Evolutionary conservation across 2,113 vertebrate genomes (phyloP).

Genomic region (Neomonachus schauinslandi): DNA sequence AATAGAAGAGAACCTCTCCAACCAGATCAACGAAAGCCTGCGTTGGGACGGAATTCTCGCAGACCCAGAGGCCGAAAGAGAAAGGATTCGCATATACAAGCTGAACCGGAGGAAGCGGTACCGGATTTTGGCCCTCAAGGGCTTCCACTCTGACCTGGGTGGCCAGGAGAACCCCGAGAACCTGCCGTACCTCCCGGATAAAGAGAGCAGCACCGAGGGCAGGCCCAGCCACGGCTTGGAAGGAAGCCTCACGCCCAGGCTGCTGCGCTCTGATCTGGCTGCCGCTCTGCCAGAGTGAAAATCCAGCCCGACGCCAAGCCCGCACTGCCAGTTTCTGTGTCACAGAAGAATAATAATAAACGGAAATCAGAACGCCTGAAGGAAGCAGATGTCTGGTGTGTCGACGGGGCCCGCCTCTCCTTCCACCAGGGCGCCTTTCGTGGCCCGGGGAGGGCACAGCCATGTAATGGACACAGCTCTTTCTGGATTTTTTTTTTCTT

Average conservation of each 20-base stretch:
- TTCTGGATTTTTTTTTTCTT: background rate
- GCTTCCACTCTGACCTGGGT: background rate
- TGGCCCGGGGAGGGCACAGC: background rate
- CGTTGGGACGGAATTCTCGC: slow-evolving; percentile 91
- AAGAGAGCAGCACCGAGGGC: rapidly evolving
- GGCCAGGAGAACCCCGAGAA: background rate
- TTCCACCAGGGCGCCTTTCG: background rate
- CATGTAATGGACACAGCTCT: background rate
- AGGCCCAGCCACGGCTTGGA: rapidly evolving
- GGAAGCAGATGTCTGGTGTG: background rate
- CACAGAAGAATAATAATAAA: slow-evolving; percentile 9
- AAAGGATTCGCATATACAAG: slow-evolving; percentile 88
- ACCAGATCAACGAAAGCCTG: slow-evolving; percentile 86
- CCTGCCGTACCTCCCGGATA: rapidly evolving
- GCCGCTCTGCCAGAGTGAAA: background rate
- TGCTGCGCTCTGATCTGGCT: background rate
- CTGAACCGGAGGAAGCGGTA: slow-evolving; percentile 90
- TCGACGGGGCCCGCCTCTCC: background rate
- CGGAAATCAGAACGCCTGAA: slow-evolving; percentile 7
- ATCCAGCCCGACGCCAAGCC: background rate
- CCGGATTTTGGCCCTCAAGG: slow-evolving; percentile 82
- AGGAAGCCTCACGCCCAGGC: background rate
- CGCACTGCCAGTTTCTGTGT: background rate
- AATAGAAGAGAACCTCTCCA: slow-evolving; percentile 59
- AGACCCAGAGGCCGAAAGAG: slow-evolving; percentile 89